Base-by-base conservation (phyloP, 2,888 invertebrate species). In the Caenorhabditis wallacei region DNA sequence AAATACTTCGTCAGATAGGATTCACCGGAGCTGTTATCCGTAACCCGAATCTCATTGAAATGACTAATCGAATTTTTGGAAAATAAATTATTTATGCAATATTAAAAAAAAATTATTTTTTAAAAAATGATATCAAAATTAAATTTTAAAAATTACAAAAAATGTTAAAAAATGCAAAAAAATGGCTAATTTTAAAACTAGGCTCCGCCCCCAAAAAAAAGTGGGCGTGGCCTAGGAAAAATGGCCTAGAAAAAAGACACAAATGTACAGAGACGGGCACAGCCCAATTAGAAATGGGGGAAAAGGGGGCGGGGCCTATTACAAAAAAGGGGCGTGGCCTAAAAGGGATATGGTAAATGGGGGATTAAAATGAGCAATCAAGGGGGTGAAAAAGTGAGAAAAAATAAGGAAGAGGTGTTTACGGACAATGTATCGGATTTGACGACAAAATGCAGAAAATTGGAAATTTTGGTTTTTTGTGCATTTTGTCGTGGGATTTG, bases 21-120 rank as follows among this genome's bases (percentile, higher is more conserved):
- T 79, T 83, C 79, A 79, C 63, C 35, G 82, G 82, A 59, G 79
- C 76, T 18, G 78, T 83, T n/a, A 61, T 83, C 13, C 78, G 74
- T 22, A 83, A 83, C 53, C 82, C 82, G 64, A 79, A 79, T 46
- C 68, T 83, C 8, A 82, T 82, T 35, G 76, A 76, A 56, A 61
- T 78, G 61, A 78, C 76, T 11, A 82, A 82, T 66, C 30, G 61
- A 56, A 53, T 82, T 8, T 82, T 82, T 59, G 72, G 57, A 18
- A 35, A 69, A 56, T 59, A 68, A 68, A 26, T 13, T 0, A 40
- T 24, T 16, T 1, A 40, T 24, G 4, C 37, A 4, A 26, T 59
- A 13, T 59, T 43, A 24, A 59, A 13, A 20, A 40, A 59, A 22
- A 2, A 10, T 37, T 22, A 35, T n/a, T n/a, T 30, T 51, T 40